These are phyloP conservation scores for Xestia sexstrigata DNA, from an alignment of 2,888 invertebrate genomes.

Conservation along the genomic window DNA sequence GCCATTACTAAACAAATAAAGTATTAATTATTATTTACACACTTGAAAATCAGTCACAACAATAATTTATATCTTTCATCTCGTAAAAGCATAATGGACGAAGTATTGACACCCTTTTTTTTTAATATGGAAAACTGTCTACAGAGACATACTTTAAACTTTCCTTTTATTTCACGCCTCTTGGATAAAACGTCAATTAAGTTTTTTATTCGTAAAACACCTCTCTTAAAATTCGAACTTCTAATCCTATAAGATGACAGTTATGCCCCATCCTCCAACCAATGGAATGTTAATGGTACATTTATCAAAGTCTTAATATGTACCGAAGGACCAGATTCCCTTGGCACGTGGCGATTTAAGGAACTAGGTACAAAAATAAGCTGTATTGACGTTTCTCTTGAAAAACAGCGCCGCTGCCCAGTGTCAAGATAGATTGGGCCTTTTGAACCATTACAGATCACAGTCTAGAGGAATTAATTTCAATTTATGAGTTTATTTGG, in stretches of 20 bases:
- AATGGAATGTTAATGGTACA: slow-evolving; percentile 85
- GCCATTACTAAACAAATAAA: neutral
- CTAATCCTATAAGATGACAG: slow-evolving; percentile 78
- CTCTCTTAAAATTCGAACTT: slow-evolving; percentile 59
- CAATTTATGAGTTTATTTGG: slow-evolving; percentile 75
- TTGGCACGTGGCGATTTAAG: neutral
- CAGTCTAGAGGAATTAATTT: slow-evolving; percentile 72
- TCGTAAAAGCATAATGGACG: neutral
- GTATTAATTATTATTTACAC: neutral
- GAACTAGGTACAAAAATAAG: neutral
- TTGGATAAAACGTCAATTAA: slow-evolving; percentile 66
- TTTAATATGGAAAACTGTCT: neutral
- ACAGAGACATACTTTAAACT: neutral
- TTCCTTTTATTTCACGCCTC: slow-evolving; percentile 53
- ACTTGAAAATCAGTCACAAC: neutral
- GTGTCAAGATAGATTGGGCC: slow-evolving; percentile 18
- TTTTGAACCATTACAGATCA: slow-evolving; percentile 39
- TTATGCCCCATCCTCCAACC: slow-evolving; percentile 66
- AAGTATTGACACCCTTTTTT: neutral
- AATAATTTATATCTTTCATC: neutral
- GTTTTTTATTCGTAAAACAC: slow-evolving; percentile 62
- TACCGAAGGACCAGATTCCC: slow-evolving; percentile 45
- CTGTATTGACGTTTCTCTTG: neutral
- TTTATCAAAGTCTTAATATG: slow-evolving; percentile 80
- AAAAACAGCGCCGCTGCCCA: neutral